phyloP scores from a whole-genome alignment of 2,888 invertebrate species.

The Chymomyza fuscimana region DNA sequence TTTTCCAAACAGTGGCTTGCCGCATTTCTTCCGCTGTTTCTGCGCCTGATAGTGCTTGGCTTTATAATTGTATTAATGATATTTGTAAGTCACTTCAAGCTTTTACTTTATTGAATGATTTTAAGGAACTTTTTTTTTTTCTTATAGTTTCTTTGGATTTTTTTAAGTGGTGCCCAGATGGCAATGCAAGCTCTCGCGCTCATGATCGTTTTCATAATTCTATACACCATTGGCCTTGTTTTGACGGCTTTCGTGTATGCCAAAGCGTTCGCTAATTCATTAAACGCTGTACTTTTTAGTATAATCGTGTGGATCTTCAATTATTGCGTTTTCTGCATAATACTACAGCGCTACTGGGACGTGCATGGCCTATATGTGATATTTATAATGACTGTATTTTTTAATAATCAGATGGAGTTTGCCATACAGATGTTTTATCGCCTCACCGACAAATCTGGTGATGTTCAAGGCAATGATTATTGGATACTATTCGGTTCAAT shows the following conservation, averaged over 20 bases:
- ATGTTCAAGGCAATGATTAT: constrained; percentile 17
- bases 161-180: not conserved
- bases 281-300: constrained; percentile 55
- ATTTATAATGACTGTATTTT: constrained; percentile 55
- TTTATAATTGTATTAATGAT: constrained; percentile 41
- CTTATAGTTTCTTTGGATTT: not conserved
- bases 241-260: constrained; percentile 56
- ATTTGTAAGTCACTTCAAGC: constrained; percentile 40
- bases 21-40: constrained; percentile 52
- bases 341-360: constrained; percentile 51
- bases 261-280: constrained; percentile 41
- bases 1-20: constrained; percentile 52
- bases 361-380: constrained; percentile 36
- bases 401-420: constrained; percentile 61
- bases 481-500: constrained; percentile 38
- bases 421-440: constrained; percentile 54
- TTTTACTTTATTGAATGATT: not conserved
- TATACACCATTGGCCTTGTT: constrained; percentile 57
- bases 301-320: constrained; percentile 59
- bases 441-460: constrained; percentile 12
- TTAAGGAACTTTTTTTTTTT: not conserved
- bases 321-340: constrained; percentile 61
- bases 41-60: constrained; percentile 56
- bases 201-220: constrained; percentile 42
- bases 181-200: constrained; percentile 12